phyloP scores from a whole-genome alignment of 1,140 invertebrate genomes.

The Papilio aristodemus region DNA sequence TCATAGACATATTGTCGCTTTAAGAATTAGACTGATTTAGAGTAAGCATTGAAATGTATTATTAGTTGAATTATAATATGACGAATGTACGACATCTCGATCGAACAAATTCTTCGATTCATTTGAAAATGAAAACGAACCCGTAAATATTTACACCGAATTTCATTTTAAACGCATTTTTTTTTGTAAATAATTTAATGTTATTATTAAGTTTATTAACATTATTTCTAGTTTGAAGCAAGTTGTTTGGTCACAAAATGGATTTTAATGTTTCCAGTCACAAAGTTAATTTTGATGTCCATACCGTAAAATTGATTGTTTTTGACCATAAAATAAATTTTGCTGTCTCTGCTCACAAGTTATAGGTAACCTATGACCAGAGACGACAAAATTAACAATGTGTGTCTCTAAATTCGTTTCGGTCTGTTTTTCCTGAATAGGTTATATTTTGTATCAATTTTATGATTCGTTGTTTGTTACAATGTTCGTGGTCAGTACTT shows the following conservation, averaged over 20 bases:
- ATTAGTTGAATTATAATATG: slow-evolving; percentile 67
- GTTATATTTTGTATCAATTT: not conserved
- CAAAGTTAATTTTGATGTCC: slow-evolving; percentile 36
- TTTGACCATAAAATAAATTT: slow-evolving; percentile 11
- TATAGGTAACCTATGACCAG: not conserved
- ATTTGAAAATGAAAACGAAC: slow-evolving; percentile 38
- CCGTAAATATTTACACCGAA: slow-evolving; percentile 37
- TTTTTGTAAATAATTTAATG: slow-evolving; percentile 31
- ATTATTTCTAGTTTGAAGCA: slow-evolving; percentile 18
- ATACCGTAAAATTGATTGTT: slow-evolving; percentile 23
- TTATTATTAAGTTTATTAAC: slow-evolving; percentile 29
- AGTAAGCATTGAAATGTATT: slow-evolving; percentile 76
- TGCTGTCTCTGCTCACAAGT: not conserved
- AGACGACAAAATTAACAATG: too few relatives aligned
- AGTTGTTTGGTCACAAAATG: slow-evolving; percentile 52
- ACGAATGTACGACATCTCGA: slow-evolving; percentile 58
- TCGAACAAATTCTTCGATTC: slow-evolving; percentile 44
- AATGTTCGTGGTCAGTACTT: slow-evolving; percentile 33
- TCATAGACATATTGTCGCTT: slow-evolving; percentile 76
- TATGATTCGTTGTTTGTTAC: slow-evolving; percentile 31
- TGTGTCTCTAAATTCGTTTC: not conserved
- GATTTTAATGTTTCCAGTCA: slow-evolving; percentile 44
- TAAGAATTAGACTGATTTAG: slow-evolving; percentile 81
- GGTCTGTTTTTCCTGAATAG: not conserved
- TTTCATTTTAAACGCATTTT: slow-evolving; percentile 33